A percentile compares a stretch with the other conserved stretches of the same genome.
Evolutionary conservation across 2,113 vertebrate species (phyloP).

Genomic region (Myotis yumanensis): DNA sequence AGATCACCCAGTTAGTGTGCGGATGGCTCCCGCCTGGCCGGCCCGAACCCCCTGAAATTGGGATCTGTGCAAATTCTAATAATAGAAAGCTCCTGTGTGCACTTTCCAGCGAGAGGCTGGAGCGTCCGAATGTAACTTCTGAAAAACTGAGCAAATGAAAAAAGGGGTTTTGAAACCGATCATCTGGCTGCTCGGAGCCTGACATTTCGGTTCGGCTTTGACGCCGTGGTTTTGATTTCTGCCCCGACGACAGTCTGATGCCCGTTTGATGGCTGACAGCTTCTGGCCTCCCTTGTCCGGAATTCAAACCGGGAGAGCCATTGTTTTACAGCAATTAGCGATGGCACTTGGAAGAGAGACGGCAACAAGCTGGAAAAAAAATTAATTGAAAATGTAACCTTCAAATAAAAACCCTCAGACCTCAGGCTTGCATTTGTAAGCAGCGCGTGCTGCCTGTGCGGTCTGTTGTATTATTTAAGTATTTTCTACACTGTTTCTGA

Average conservation of each 20-base stretch:
- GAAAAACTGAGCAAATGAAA: background rate
- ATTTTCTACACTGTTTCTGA: slow-evolving; percentile 76
- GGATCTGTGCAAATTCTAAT: background rate
- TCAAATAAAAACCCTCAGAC: slow-evolving; percentile 81
- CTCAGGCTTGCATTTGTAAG: slow-evolving; percentile 75
- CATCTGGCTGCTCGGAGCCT: background rate
- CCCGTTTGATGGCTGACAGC: slow-evolving; percentile 61
- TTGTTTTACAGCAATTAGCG: slow-evolving; percentile 81
- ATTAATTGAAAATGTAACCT: slow-evolving; percentile 88
- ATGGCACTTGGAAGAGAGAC: slow-evolving; percentile 72
- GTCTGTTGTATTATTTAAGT: slow-evolving; percentile 77
- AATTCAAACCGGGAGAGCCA: slow-evolving; percentile 67
- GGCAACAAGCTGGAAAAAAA: slow-evolving; percentile 81
- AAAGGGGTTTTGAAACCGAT: background rate
- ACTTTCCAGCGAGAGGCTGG: background rate
- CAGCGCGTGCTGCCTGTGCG: slow-evolving; percentile 74
- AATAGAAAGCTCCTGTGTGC: background rate
- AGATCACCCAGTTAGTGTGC: background rate
- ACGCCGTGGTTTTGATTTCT: slow-evolving; percentile 55
- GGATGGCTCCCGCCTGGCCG: background rate
- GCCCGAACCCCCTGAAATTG: background rate
- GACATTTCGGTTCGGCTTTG: slow-evolving; percentile 53
- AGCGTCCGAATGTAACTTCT: background rate
- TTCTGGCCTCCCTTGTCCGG: slow-evolving; percentile 44
- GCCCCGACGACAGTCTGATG: slow-evolving; percentile 24